Evolutionary conservation across 92 coral and sea anemone species (phyloP).

Genomic region (Porites lobata): DNA sequence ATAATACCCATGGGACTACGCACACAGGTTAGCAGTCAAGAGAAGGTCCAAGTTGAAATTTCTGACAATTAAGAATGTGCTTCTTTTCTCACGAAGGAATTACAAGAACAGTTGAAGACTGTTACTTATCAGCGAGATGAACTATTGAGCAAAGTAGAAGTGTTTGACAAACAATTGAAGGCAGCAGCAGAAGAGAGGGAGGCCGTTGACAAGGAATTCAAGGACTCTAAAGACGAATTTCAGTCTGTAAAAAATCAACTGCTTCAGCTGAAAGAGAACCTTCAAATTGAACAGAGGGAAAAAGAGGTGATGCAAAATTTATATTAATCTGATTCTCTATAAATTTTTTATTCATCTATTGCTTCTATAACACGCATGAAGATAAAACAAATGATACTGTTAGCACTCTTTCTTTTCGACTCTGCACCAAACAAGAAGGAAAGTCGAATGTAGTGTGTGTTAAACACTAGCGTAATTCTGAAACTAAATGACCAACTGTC

Average conservation of each 20-base stretch:
- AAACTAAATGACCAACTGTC: too few relatives aligned
- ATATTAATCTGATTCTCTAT: too few relatives aligned
- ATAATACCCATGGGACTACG: too few relatives aligned
- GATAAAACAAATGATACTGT: too few relatives aligned
- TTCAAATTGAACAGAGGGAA: slow-evolving; percentile 59
- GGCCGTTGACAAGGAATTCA: slow-evolving; percentile 19
- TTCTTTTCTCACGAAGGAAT: not conserved
- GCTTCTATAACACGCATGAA: too few relatives aligned
- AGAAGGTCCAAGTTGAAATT: too few relatives aligned
- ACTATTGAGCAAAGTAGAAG: not conserved
- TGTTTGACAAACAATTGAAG: slow-evolving; percentile 12
- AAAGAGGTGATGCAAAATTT: slow-evolving; percentile 50
- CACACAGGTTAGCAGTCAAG: too few relatives aligned
- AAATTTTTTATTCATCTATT: too few relatives aligned
- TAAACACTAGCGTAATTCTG: too few relatives aligned
- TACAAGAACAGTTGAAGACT: slow-evolving; percentile 6
- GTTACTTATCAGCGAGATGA: slow-evolving; percentile 30
- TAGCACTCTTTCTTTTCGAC: too few relatives aligned
- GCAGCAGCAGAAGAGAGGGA: slow-evolving; percentile 22
- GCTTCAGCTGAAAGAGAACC: slow-evolving; percentile 53
- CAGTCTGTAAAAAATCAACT: slow-evolving; percentile 35
- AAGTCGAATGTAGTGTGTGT: too few relatives aligned
- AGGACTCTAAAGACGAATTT: slow-evolving; percentile 44
- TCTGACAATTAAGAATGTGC: not conserved
- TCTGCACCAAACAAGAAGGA: too few relatives aligned